Base-by-base conservation (phyloP, 2,113 vertebrate genomes). In the Seriola aureovittata region DNA sequence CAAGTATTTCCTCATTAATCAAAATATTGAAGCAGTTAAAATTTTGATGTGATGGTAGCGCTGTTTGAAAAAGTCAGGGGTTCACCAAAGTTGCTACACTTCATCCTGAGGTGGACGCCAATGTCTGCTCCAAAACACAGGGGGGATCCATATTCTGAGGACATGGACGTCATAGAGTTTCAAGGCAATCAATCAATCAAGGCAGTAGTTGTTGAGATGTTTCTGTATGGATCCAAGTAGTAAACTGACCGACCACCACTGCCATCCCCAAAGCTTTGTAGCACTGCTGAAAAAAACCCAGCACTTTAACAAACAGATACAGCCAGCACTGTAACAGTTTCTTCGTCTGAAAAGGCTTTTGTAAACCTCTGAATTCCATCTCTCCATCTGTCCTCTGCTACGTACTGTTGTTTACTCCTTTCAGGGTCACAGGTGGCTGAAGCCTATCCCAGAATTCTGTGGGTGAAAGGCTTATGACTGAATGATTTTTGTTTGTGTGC, bases 371-470 rank as follows among this genome's bases (percentile, higher is more conserved):
- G 68, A 74, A 59, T 63, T 19, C 50, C 36, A 17, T 68, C 67
- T 40, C 66, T 44, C 38, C 38, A n/a, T 44, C 12, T 16, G 29
- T 64, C n/a, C 13, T 42, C 67, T 19, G 32, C 42, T 13, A 25
- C 57, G 2, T 66, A 44, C 34, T 16, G 63, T 57, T 77, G 40
- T 60, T 57, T 32, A 8, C 29, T 66, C 29, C 42, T 81, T 40
- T 83, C 54, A 83, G 69, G 64, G 71, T 74, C 75, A 57, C 55
- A 7, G 13, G 48, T 65, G 40, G 72, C 36, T 71, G 36, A 64
- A 78, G 65, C 65, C 40, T 58, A 21, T 71, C 59, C 54, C 42
- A 40, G 13, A 64, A 68, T 54, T 42, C 44, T 50, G 46, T 14
- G 16, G 54, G 19, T 75, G 71, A 81, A 75, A 78, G 32, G 63